phyloP scores from a whole-genome alignment of 2,888 invertebrate species.

The Sericinus montela region DNA sequence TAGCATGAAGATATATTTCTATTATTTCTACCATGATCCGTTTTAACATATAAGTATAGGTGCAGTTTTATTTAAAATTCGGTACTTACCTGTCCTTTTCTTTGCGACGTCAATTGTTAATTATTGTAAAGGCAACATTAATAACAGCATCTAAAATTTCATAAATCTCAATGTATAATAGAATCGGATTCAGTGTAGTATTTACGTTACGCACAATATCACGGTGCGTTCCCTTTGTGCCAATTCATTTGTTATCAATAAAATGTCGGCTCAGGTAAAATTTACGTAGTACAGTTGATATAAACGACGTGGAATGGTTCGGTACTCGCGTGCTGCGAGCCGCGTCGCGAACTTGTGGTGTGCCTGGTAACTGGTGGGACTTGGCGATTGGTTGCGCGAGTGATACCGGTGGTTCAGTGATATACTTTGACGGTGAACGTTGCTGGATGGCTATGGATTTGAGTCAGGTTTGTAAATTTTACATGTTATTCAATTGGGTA shows the following conservation, averaged over 20 bases:
- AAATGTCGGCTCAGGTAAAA: neutral
- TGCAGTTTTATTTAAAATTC: too few species aligned
- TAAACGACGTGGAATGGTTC: conserved; percentile 3
- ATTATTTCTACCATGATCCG: too few species aligned
- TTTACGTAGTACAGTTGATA: neutral
- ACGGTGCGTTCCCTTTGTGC: neutral
- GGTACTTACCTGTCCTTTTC: too few species aligned
- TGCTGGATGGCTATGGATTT: conserved; percentile 39
- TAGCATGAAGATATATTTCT: too few species aligned
- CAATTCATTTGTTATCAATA: conserved; percentile 4
- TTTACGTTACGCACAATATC: too few species aligned
- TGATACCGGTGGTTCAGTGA: neutral
- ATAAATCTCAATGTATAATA: neutral
- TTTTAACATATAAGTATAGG: too few species aligned
- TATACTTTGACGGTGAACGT: neutral
- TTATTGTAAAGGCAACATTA: too few species aligned
- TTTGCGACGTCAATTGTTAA: too few species aligned
- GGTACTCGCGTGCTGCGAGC: conserved; percentile 1
- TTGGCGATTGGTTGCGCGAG: neutral
- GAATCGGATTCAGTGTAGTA: neutral
- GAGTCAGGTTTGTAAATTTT: conserved; percentile 41
- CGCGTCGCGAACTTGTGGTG: neutral
- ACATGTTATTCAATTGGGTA: too few species aligned
- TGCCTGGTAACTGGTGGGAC: neutral
- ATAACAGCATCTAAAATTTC: too few species aligned